Conservation (phyloP, 2,113 vertebrate species). For the Aspidoscelis tigris region DNA sequence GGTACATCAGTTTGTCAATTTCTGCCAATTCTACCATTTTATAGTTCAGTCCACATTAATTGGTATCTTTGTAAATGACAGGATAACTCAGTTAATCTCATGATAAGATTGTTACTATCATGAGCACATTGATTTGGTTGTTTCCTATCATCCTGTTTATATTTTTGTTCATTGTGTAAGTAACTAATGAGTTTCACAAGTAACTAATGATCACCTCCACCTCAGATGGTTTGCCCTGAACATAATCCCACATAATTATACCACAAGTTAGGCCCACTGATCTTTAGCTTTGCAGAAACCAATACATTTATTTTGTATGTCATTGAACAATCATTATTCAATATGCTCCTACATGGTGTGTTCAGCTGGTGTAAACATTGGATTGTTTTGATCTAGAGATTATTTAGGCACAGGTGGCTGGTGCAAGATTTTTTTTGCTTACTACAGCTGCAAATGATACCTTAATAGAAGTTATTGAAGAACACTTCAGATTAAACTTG, state of each 20-base stretch:
- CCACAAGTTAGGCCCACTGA: neutral
- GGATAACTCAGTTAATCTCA: slow-evolving; percentile 29
- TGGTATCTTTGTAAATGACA: neutral
- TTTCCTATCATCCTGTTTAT: neutral
- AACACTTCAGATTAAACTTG: neutral
- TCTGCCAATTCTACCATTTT: no score
- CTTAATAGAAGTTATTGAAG: neutral
- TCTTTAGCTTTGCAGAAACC: neutral
- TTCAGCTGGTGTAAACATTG: neutral
- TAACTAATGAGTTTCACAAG: rapidly evolving
- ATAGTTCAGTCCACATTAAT: no score
- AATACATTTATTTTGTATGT: neutral
- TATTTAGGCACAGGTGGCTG: neutral
- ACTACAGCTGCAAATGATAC: neutral
- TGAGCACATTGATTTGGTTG: neutral
- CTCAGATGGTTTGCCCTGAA: neutral
- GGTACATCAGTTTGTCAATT: no score
- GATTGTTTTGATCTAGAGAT: neutral
- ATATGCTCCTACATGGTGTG: neutral
- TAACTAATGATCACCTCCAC: rapidly evolving
- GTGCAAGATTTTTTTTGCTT: neutral
- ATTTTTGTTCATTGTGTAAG: neutral
- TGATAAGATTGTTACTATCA: neutral
- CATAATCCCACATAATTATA: neutral
- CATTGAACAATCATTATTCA: neutral